These are phyloP conservation scores for Molossus molossus DNA, from an alignment of 2,797 vertebrate species.

Conservation along the genomic window DNA sequence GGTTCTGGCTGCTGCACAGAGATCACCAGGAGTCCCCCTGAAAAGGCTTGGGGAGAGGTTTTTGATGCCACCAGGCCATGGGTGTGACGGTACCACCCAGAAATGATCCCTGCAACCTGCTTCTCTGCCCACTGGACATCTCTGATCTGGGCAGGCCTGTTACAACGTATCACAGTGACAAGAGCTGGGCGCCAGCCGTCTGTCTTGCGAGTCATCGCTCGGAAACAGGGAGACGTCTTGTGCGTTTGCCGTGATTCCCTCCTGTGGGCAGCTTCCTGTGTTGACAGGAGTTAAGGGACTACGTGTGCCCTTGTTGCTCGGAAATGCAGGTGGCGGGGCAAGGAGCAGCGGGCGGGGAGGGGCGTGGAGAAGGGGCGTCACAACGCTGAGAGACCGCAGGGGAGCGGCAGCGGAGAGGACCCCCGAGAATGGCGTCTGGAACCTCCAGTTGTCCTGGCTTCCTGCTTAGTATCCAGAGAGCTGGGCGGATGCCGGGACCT, in stretches of 20 bases:
- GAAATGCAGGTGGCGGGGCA: not conserved
- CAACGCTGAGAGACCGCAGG: not conserved
- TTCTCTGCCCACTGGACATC: not conserved
- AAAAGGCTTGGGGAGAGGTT: not conserved
- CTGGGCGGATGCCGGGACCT: not conserved
- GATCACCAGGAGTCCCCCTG: not conserved
- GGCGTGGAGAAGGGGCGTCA: not conserved
- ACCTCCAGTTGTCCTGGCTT: not conserved
- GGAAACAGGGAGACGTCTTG: not conserved
- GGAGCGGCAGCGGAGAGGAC: too few relatives aligned
- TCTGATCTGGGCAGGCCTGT: not conserved
- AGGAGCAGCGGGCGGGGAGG: not conserved
- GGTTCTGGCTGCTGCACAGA: not conserved
- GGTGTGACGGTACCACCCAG: not conserved
- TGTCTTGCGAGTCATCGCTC: not conserved
- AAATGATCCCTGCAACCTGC: not conserved
- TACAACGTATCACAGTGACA: not conserved
- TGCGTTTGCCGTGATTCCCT: not conserved
- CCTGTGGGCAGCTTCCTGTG: not conserved
- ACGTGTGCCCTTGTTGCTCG: fast-evolving
- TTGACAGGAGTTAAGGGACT: not conserved
- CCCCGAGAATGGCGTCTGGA: not conserved
- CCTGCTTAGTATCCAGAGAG: too few relatives aligned
- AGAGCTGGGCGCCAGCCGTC: fast-evolving
- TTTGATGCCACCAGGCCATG: not conserved